phyloP scores from a whole-genome alignment of 2,888 invertebrate species.

The Monoplex corrugatus region DNA sequence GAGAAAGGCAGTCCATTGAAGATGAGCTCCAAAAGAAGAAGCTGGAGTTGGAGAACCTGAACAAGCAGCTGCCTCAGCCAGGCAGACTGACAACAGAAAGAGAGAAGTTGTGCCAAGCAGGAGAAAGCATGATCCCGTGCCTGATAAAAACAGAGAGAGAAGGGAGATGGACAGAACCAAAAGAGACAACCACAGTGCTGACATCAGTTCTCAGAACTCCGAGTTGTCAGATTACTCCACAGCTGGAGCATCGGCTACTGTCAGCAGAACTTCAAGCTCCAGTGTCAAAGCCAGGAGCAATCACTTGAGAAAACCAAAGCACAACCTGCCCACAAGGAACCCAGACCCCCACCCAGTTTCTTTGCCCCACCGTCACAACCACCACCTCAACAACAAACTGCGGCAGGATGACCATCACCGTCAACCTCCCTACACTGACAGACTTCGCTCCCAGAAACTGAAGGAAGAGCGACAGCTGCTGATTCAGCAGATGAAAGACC shows the following conservation, averaged over 20 bases:
- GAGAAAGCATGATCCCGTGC: neutral
- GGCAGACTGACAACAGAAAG: conserved; percentile 28
- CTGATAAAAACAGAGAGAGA: conserved; percentile 16
- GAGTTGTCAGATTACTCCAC: conserved; percentile 39
- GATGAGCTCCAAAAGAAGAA: conserved; percentile 45
- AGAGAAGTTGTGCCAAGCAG: neutral
- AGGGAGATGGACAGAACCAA: neutral
- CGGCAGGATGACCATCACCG: neutral
- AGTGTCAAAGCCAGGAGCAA: conserved; percentile 23
- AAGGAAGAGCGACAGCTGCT: conserved; percentile 64
- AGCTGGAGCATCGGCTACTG: neutral
- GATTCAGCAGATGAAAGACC: conserved; percentile 65
- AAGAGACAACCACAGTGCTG: neutral
- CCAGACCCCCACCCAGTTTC: neutral
- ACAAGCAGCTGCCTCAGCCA: conserved; percentile 40
- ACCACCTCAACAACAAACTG: conserved; percentile 42
- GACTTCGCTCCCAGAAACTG: conserved; percentile 50
- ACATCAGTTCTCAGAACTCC: conserved; percentile 31
- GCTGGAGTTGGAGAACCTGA: conserved; percentile 39
- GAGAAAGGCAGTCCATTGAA: conserved; percentile 37
- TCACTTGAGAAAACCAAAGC: conserved; percentile 2
- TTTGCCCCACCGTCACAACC: conserved; percentile 15
- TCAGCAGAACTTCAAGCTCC: conserved; percentile 12
- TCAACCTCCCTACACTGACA: neutral
- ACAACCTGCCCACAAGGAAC: neutral